A percentile compares a stretch with the other conserved stretches of the same genome.
phyloP scores from a whole-genome alignment of 1,140 invertebrate genomes.

The Cydia strobilella region DNA sequence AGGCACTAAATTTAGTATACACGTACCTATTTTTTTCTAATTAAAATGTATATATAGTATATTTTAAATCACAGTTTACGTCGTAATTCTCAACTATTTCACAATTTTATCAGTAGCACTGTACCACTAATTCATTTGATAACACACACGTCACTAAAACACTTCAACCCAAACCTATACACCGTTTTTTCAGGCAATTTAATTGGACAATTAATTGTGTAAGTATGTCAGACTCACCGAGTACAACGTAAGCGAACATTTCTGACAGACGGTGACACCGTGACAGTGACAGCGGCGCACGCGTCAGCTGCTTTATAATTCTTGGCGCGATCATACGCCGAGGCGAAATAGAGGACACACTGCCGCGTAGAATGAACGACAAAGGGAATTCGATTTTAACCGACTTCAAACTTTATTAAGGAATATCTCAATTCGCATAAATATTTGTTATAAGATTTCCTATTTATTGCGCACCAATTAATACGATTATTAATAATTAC shows the following conservation, averaged over 20 bases:
- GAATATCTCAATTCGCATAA: no score
- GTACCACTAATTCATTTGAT: no score
- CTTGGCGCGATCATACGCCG: slow-evolving; percentile 38
- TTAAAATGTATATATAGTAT: no score
- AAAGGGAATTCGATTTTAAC: no score
- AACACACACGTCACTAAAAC: neutral
- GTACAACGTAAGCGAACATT: slow-evolving; percentile 2
- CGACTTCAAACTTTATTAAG: no score
- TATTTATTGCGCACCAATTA: no score
- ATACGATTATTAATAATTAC: no score
- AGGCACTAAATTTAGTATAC: no score
- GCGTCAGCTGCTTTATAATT: slow-evolving; percentile 45
- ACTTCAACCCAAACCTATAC: slow-evolving; percentile 43
- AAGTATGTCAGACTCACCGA: slow-evolving; percentile 16
- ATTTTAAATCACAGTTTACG: neutral
- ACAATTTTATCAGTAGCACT: no score
- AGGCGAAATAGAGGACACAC: slow-evolving; percentile 44
- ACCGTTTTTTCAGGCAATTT: slow-evolving; percentile 25
- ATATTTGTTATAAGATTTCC: no score
- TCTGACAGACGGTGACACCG: slow-evolving; percentile 40
- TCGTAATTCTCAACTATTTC: neutral
- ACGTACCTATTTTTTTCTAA: no score
- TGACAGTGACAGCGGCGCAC: slow-evolving; percentile 29
- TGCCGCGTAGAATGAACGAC: neutral
- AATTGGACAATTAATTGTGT: neutral